phyloP scores from a whole-genome alignment of 2,113 vertebrate species.

The Campylomormyrus numenius region DNA sequence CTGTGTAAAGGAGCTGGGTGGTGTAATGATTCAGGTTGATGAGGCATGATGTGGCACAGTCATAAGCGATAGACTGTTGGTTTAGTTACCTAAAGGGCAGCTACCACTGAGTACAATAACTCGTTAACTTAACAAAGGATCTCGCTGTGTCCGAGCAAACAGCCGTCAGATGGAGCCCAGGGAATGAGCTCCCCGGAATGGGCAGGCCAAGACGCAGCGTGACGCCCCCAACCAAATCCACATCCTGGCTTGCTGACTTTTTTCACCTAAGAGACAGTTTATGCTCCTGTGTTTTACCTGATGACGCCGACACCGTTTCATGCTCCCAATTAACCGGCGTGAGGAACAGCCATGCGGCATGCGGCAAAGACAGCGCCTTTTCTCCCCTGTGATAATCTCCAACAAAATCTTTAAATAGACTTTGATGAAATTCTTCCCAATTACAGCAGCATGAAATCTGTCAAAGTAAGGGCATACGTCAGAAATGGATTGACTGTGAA shows the following conservation, averaged over 20 bases:
- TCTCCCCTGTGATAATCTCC: neutral
- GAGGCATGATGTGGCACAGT: neutral
- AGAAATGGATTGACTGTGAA: slow-evolving; percentile 4
- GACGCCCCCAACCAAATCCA: neutral
- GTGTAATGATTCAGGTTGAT: neutral
- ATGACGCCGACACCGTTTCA: neutral
- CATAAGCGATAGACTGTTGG: neutral
- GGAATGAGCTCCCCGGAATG: neutral
- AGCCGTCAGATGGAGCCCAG: neutral
- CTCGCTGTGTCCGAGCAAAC: neutral
- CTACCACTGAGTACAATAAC: neutral
- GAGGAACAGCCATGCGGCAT: no score
- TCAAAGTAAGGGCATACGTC: neutral
- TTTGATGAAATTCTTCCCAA: neutral
- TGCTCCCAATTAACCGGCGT: neutral
- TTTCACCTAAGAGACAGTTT: neutral
- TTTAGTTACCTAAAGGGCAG: neutral
- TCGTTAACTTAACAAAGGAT: neutral
- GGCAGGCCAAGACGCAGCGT: neutral
- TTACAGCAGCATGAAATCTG: slow-evolving; percentile 12
- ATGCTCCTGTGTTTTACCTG: neutral
- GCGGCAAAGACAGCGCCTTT: neutral
- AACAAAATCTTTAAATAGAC: slow-evolving; percentile 14
- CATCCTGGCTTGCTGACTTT: neutral
- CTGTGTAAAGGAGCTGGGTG: neutral